A percentile compares a stretch with the other conserved stretches of the same genome.
Evolutionary conservation across 2,888 invertebrate genomes (phyloP).

Genomic region (Hypomecis punctinalis): DNA sequence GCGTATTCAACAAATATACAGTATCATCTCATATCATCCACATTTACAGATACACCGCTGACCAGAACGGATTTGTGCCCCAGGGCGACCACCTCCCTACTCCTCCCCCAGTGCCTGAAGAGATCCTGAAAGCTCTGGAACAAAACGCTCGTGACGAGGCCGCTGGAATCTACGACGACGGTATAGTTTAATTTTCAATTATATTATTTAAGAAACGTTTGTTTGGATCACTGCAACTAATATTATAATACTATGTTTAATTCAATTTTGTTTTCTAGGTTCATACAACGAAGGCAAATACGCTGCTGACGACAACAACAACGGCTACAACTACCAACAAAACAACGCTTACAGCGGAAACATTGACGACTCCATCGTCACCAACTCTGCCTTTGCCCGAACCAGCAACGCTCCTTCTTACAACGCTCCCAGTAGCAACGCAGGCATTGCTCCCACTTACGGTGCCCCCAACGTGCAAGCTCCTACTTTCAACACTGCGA

Average conservation of each 20-base stretch:
- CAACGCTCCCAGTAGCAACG: slow-evolving; percentile 4
- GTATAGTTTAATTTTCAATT: slow-evolving; percentile 47
- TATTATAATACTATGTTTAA: too few relatives aligned
- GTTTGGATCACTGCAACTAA: too few relatives aligned
- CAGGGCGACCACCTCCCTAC: slow-evolving; percentile 77
- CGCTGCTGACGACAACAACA: slow-evolving; percentile 36
- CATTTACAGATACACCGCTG: slow-evolving; percentile 72
- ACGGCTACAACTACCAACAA: slow-evolving; percentile 32
- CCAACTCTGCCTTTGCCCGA: slow-evolving; percentile 55
- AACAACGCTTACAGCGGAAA: slow-evolving; percentile 35
- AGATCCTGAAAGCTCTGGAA: slow-evolving; percentile 72
- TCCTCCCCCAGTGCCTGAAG: slow-evolving; percentile 74
- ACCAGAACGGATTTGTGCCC: slow-evolving; percentile 76
- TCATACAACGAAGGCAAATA: slow-evolving; percentile 73
- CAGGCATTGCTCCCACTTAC: slow-evolving; percentile 13
- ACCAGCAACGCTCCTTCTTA: slow-evolving; percentile 30
- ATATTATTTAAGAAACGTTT: slow-evolving; percentile 1
- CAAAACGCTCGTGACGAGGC: slow-evolving; percentile 79
- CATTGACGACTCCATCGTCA: slow-evolving; percentile 59
- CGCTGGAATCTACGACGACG: slow-evolving; percentile 77
- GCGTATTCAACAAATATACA: neutral
- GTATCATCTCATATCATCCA: too few relatives aligned
- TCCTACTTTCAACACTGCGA: slow-evolving; percentile 8
- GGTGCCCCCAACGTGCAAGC: slow-evolving; percentile 11
- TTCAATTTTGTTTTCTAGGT: too few relatives aligned